Conservation (phyloP, 1,140 invertebrate species). For the Conus ventricosus region DNA sequence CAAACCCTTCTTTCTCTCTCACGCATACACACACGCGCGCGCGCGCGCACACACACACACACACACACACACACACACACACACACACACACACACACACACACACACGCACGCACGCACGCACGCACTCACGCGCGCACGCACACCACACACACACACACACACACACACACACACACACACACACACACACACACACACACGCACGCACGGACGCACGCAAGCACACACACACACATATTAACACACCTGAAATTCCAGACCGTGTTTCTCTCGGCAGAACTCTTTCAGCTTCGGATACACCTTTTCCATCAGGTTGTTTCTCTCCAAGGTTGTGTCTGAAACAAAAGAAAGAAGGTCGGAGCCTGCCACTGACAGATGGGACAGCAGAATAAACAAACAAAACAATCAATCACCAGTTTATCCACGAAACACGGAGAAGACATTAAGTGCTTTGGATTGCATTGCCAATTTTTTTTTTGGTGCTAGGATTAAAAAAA, state of each 20-base stretch:
- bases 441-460: no score
- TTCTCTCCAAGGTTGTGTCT: constrained; percentile 98
- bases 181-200: not conserved
- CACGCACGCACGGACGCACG: not conserved
- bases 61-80: constrained; percentile 15
- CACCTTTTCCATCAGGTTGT: constrained; percentile 98
- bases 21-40: not conserved
- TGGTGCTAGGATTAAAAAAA: no score
- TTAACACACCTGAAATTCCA: constrained; percentile 94
- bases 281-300: constrained; percentile 98
- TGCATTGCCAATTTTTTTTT: no score
- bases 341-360: constrained; percentile 52
- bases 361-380: not conserved
- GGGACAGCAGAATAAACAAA: not conserved
- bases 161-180: not conserved
- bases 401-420: no score
- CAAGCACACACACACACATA: constrained; percentile 9
- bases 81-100: not conserved
- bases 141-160: constrained; percentile 5
- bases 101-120: not conserved
- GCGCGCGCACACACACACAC: not conserved
- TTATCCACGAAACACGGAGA: no score
- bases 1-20: not conserved
- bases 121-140: not conserved
- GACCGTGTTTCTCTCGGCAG: constrained; percentile 95